Conservation (phyloP, 2,888 invertebrate species). For the Calliphora vomitoria region DNA sequence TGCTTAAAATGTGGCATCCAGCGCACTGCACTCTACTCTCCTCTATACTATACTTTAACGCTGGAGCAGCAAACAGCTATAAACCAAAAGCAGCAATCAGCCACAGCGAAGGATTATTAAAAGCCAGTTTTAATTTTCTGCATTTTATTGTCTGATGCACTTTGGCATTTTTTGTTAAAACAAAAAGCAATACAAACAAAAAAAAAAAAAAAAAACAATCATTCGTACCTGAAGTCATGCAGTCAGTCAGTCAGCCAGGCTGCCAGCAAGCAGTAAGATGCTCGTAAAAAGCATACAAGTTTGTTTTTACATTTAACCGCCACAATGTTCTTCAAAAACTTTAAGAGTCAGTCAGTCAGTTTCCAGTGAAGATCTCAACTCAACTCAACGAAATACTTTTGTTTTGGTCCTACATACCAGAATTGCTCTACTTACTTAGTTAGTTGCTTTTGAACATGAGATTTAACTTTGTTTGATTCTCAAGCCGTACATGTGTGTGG, state of each 20-base stretch:
- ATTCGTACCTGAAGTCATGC: constrained; percentile 58
- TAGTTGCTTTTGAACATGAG: constrained; percentile 59
- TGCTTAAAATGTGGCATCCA: constrained; percentile 19
- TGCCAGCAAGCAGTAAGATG: constrained; percentile 28
- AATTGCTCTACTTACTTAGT: constrained; percentile 69
- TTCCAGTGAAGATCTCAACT: constrained; percentile 26
- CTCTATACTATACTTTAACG: background rate
- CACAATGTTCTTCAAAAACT: constrained; percentile 29
- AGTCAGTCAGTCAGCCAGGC: constrained; percentile 45
- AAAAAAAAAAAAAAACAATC: constrained; percentile 51
- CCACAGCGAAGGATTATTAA: constrained; percentile 77
- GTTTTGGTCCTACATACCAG: constrained; percentile 54
- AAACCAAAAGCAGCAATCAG: constrained; percentile 25
- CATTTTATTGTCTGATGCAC: constrained; percentile 82
- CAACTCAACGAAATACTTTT: constrained; percentile 40
- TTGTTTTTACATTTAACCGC: constrained; percentile 2
- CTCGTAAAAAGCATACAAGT: constrained; percentile 11
- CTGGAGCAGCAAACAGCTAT: background rate
- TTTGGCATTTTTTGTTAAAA: constrained; percentile 78
- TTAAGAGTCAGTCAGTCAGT: constrained; percentile 8
- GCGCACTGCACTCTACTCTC: background rate
- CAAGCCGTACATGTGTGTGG: constrained; percentile 22
- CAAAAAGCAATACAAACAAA: constrained; percentile 3
- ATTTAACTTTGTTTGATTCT: constrained; percentile 55
- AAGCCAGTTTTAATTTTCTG: constrained; percentile 83